Evolutionary conservation across 2,888 invertebrate genomes (phyloP).

Genomic region (Drosophila prolongata): DNA sequence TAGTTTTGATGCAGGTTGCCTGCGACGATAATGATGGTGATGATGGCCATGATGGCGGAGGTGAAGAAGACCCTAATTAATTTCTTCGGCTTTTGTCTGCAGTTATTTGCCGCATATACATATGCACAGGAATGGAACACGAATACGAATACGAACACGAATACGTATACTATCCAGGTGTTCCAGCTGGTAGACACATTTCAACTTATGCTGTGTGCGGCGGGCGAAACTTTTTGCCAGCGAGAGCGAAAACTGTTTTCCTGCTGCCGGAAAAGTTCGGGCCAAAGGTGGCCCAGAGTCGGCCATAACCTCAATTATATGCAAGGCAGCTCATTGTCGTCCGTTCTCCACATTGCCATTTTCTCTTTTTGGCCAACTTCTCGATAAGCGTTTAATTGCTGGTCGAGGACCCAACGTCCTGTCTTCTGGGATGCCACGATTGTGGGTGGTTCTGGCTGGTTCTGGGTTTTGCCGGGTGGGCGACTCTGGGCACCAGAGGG

Average conservation of each 20-base stretch:
- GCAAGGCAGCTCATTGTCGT: constrained; percentile 55
- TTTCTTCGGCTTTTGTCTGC: constrained; percentile 56
- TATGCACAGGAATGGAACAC: background rate
- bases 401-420: constrained; percentile 53
- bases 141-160: too few species aligned
- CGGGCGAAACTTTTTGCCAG: constrained; percentile 32
- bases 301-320: constrained; percentile 68
- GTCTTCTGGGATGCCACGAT: constrained; percentile 12
- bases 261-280: constrained; percentile 22
- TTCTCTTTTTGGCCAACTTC: constrained; percentile 55
- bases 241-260: constrained; percentile 18
- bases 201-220: constrained; percentile 37
- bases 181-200: constrained; percentile 40
- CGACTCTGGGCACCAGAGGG: constrained; percentile 18
- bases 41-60: constrained; percentile 11
- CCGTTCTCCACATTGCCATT: background rate
- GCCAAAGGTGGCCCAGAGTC: constrained; percentile 26
- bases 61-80: constrained; percentile 59
- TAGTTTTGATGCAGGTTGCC: constrained; percentile 42
- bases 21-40: constrained; percentile 30
- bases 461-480: background rate
- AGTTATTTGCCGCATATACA: constrained; percentile 42
- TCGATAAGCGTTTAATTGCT: constrained; percentile 76
- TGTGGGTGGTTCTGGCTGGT: constrained; percentile 2
- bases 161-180: constrained; percentile 6